Percentiles rank a stretch among this genome's conserved stretches.
Conservation (phyloP, 1,140 invertebrate species). For the Orchestia grillus region DNA sequence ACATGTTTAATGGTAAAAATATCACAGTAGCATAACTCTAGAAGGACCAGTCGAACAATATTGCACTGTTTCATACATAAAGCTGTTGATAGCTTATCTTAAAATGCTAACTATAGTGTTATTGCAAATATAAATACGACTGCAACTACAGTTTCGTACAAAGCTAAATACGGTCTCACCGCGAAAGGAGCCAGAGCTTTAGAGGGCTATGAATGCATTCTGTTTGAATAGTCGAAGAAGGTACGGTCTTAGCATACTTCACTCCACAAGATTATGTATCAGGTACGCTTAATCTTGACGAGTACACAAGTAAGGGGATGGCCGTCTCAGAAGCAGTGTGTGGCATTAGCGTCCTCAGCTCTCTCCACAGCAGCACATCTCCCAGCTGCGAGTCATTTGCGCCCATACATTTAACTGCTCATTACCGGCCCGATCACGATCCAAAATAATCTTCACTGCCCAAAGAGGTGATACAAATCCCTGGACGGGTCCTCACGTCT, state of each 20-base stretch:
- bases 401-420: not conserved
- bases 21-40: not conserved
- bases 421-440: not conserved
- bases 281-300: not conserved
- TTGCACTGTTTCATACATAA: no score
- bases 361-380: not conserved
- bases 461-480: not conserved
- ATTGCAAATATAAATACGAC: no score
- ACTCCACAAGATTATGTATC: no score
- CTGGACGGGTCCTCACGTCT: not conserved
- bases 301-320: not conserved
- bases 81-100: no score
- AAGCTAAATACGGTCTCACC: no score
- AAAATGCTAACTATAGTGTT: no score
- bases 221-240: no score
- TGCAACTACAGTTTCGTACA: no score
- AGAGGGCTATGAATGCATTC: no score
- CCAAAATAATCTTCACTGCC: not conserved
- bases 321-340: not conserved
- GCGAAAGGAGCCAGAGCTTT: no score
- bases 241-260: no score
- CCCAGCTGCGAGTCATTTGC: not conserved
- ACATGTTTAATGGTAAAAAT: not conserved
- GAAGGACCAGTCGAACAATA: no score
- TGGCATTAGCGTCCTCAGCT: not conserved